Conservation (phyloP, 2,888 invertebrate genomes). For the Crossocerus cetratus region DNA sequence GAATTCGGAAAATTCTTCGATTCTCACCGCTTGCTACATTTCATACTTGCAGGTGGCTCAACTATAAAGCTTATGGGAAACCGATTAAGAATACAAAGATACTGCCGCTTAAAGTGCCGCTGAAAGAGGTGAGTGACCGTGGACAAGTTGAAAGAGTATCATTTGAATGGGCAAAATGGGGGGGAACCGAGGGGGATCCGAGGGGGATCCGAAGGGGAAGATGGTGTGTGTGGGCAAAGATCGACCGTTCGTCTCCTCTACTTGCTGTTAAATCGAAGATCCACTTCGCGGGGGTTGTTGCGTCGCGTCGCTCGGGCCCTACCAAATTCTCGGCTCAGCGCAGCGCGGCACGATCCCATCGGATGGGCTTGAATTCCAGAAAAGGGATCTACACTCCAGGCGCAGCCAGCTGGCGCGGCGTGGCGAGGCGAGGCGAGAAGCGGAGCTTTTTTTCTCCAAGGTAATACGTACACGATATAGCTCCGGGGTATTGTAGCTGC, state of each 20-base stretch:
- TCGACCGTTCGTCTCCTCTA: no score
- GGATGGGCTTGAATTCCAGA: constrained; percentile 54
- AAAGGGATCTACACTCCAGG: constrained; percentile 48
- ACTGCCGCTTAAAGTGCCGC: constrained; percentile 87
- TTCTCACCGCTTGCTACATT: neutral
- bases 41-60: constrained; percentile 80
- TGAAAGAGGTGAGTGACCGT: constrained; percentile 78
- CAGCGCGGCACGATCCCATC: neutral
- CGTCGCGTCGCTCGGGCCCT: constrained; percentile 53
- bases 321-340: neutral
- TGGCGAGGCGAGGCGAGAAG: no score
- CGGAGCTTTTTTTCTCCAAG: no score
- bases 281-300: constrained; percentile 65
- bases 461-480: constrained; percentile 18
- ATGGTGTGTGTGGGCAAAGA: no score
- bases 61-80: constrained; percentile 81
- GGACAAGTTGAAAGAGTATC: constrained; percentile 12
- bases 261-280: constrained; percentile 62
- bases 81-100: constrained; percentile 84
- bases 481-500: constrained; percentile 20
- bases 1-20: no score
- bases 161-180: neutral
- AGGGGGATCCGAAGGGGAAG: no score
- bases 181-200: no score
- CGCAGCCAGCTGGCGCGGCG: constrained; percentile 5